Evolutionary conservation across 1,140 invertebrate genomes (phyloP).

Genomic region (Leptinotarsa lineolata): DNA sequence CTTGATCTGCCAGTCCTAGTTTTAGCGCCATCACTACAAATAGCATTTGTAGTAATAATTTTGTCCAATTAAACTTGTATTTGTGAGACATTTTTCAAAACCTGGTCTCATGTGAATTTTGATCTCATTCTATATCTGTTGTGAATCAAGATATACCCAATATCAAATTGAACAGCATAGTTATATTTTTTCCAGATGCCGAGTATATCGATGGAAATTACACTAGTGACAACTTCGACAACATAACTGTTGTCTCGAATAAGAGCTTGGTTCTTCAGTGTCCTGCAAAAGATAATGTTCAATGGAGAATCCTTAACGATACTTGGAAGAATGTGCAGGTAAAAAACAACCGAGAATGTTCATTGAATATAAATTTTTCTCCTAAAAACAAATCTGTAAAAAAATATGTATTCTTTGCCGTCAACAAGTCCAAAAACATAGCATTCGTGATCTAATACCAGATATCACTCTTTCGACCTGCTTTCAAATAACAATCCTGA

Average conservation of each 20-base stretch:
- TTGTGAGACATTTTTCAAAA: too few species aligned
- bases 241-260: slow-evolving; percentile 8
- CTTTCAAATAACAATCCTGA: neutral
- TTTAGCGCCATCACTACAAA: too few species aligned
- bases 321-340: neutral
- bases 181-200: slow-evolving; percentile 10
- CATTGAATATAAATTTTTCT: neutral
- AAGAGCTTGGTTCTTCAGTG: neutral
- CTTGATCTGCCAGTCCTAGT: too few species aligned
- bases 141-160: too few species aligned
- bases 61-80: too few species aligned
- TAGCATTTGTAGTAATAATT: too few species aligned
- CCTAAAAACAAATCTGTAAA: neutral
- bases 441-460: neutral
- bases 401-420: neutral
- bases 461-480: neutral
- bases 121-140: too few species aligned
- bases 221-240: slow-evolving; percentile 2
- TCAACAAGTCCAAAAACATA: too few species aligned
- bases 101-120: too few species aligned
- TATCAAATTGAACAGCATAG: too few species aligned
- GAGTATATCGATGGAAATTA: neutral
- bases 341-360: neutral
- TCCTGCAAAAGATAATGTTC: neutral
- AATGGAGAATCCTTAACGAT: neutral